Percentiles rank a stretch among this genome's conserved stretches.
These are phyloP conservation scores for Perca flavescens DNA, from an alignment of 2,113 vertebrate genomes.

Conservation along the genomic window DNA sequence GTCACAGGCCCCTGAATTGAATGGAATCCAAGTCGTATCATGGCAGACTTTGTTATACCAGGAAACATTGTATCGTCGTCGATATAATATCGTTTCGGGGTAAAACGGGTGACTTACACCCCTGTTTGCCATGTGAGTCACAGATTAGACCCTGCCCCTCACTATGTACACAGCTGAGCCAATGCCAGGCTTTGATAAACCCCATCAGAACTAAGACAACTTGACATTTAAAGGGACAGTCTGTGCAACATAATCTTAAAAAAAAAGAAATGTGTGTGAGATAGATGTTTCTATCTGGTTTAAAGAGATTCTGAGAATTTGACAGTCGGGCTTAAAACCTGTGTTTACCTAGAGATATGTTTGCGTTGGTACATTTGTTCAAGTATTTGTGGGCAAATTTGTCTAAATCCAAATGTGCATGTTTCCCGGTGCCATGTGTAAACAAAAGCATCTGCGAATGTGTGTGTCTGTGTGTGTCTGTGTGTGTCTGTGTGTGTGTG, in stretches of 20 bases:
- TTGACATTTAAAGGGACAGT: conserved; percentile 54
- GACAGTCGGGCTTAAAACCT: conserved; percentile 64
- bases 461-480: background rate
- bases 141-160: conserved; percentile 47
- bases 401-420: conserved; percentile 79
- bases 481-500: background rate
- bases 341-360: conserved; percentile 74
- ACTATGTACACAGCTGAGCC: conserved; percentile 17
- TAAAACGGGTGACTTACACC: no score
- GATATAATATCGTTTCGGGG: no score
- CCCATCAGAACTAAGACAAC: conserved; percentile 33
- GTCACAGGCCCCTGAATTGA: no score
- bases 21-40: no score
- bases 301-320: conserved; percentile 63
- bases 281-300: conserved; percentile 51
- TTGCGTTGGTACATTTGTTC: conserved; percentile 74
- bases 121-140: conserved; percentile 17
- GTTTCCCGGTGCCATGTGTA: conserved; percentile 73
- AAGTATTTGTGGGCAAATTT: conserved; percentile 80
- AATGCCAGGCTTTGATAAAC: conserved; percentile 53
- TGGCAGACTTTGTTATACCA: no score
- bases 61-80: no score
- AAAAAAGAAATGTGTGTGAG: background rate
- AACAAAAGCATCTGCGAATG: conserved; percentile 82
- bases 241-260: background rate